These are phyloP conservation scores for Antennarius striatus DNA, from an alignment of 2,113 vertebrate species.

Conservation along the genomic window DNA sequence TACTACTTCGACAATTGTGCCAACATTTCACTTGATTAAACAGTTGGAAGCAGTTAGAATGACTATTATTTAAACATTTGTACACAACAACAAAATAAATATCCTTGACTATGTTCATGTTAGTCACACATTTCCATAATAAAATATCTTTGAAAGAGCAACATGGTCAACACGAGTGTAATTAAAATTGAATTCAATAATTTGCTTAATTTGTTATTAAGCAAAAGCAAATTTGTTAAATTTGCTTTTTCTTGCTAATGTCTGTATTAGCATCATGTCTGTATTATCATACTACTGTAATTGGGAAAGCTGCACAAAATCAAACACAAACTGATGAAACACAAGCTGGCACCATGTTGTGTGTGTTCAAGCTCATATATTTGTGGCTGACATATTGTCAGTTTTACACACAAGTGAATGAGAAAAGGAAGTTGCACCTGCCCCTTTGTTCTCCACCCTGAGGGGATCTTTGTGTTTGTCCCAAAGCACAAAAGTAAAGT, in stretches of 20 bases:
- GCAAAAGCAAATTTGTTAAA: no score
- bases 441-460: conserved; percentile 86
- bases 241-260: no score
- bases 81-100: neutral
- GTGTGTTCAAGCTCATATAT: conserved; percentile 60
- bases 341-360: conserved; percentile 28
- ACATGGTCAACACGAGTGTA: neutral
- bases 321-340: conserved; percentile 34
- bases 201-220: no score
- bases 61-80: no score
- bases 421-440: conserved; percentile 91
- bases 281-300: conserved; percentile 2
- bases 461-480: conserved; percentile 90
- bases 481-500: conserved; percentile 85
- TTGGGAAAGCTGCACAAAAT: conserved; percentile 20
- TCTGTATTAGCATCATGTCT: neutral
- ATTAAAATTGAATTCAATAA: no score
- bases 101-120: no score
- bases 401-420: conserved; percentile 76
- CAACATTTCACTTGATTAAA: no score
- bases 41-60: no score
- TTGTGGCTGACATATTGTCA: conserved; percentile 56
- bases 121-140: no score
- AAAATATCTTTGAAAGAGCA: neutral
- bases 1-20: no score